Evolutionary conservation across 2,113 vertebrate species (phyloP), one percentile per base, ranked within the genome.

Genomic region (Oncorhynchus keta): DNA sequence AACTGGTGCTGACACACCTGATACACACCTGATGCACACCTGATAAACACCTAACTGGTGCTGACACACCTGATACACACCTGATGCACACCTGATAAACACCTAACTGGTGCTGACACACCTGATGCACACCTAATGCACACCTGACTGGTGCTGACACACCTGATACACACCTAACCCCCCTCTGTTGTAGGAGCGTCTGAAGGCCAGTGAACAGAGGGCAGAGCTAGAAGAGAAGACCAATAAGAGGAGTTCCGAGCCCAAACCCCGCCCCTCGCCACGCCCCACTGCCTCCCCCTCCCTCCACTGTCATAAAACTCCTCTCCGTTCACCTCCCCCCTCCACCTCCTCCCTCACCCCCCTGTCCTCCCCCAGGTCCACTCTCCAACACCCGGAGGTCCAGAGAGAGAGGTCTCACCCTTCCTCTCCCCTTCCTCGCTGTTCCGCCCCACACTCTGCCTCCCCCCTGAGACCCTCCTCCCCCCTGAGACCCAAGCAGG

Each of bases 201-300:
- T 98, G 75, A 98, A 98, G 88, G 95, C 93, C 1, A 95, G 88
- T 0, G 96, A 97, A 78, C 96, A 96, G 39, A 94, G 96, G 28
- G 49, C 49, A 1, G 97, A 97, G 78, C 87, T 95, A 76, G 96
- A 98, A 49, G 96, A 97, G 82, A 99, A 98, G 78, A 88, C 91
- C 26, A 92, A 93, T 4, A 97, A 97, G 79, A 90, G 95, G 66
- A 89, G 80, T 85, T 55, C 92, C 51, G 96, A 97, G 72, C 85
- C 95, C 86, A 99, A 97, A 82, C 85, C 92, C 0, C 81, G 92
- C 70, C 90, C 95, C 39, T 88, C 93, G 3, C 81, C 94, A 0
- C 39, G 94, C 3, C 74, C 94, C 0, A 90, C 93, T 11, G 89
- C 94, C 1, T 89, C 93, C 14, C 81, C 95, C 0, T 86, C 93